A percentile compares a stretch with the other conserved stretches of the same genome.
Conservation (phyloP, 2,888 invertebrate genomes). For the Acronicta psi region DNA sequence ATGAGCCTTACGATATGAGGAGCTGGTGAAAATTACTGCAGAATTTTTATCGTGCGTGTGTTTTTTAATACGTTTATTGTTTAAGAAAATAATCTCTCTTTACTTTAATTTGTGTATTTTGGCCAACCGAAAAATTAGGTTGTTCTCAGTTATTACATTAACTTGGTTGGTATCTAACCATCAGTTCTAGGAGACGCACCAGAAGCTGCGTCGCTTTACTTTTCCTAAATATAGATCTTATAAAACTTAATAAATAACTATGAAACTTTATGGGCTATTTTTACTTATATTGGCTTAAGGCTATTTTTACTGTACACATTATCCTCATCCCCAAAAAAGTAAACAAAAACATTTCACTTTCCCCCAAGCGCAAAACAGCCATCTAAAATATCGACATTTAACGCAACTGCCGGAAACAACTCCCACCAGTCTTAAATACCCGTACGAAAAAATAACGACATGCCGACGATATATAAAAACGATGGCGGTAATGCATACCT, state of each 20-base stretch:
- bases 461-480: constrained; percentile 46
- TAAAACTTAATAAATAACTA: too few species aligned
- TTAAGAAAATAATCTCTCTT: not conserved
- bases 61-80: not conserved
- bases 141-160: too few species aligned
- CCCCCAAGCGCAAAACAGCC: constrained; percentile 1
- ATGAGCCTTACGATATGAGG: constrained; percentile 18
- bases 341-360: constrained; percentile 4
- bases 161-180: too few species aligned
- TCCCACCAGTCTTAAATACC: constrained; percentile 42
- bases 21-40: constrained; percentile 14
- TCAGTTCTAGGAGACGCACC: too few species aligned
- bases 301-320: too few species aligned
- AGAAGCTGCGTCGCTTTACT: too few species aligned
- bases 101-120: not conserved
- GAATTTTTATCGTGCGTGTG: constrained; percentile 2
- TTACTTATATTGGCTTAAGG: too few species aligned
- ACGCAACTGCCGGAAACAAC: constrained; percentile 36
- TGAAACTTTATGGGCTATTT: too few species aligned
- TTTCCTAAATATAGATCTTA: too few species aligned
- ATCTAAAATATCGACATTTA: constrained; percentile 4
- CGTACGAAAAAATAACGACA: constrained; percentile 42
- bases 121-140: too few species aligned
- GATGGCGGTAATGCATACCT: constrained; percentile 46
- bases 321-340: not conserved